Evolutionary conservation across 2,888 invertebrate genomes (phyloP), one percentile per base, ranked within the genome.

Genomic region (Xestobium rufovillosum): DNA sequence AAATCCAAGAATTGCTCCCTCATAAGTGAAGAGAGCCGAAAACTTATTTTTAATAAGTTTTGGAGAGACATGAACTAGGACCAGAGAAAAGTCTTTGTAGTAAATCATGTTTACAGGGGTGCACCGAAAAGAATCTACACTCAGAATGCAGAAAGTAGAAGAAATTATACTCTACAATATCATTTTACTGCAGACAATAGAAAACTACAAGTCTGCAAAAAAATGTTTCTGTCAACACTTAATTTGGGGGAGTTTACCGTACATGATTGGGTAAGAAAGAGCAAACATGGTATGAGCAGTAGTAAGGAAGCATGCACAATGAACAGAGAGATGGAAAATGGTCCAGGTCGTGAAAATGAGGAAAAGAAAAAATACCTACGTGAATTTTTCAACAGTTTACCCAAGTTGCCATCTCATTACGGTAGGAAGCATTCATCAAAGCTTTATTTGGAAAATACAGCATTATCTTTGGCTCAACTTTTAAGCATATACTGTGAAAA

Each of bases 171-270:
- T 6, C 15, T 31, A 14, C 15, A 14, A 23, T 38, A 41, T 30
- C 38, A 39, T 13, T 34, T 40, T 31, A 41, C 31, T 25, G 26
- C 41, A 16, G 19, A 29, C 13, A 23, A 37, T 16, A 30, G 26
- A 14, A 8, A 34, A 35, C 10, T 41, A 13, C 34, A 31, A 25
- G 34, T 41, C 17, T 43, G 37, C 27, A 43, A 43, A 28, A 34
- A 31, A 26, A 2, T 38, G 23, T 43, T 43, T 15, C 31, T 43
- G 17, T 28, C 32, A 14, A 42, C 42, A 17, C 16, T 41, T 11
- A 26, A 27, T n/a, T 34, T 43, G 23, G 36, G 36, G 14, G 41
- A 43, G 29, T 43, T 36, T 30, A 26, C 16, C 16, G 41, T 43
- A 13, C 8, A 14, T 14, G 34, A 38, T 15, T 43, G 43, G 41